These are phyloP conservation scores for Menidia beryllina DNA, from an alignment of 2,113 vertebrate species.

Conservation along the genomic window DNA sequence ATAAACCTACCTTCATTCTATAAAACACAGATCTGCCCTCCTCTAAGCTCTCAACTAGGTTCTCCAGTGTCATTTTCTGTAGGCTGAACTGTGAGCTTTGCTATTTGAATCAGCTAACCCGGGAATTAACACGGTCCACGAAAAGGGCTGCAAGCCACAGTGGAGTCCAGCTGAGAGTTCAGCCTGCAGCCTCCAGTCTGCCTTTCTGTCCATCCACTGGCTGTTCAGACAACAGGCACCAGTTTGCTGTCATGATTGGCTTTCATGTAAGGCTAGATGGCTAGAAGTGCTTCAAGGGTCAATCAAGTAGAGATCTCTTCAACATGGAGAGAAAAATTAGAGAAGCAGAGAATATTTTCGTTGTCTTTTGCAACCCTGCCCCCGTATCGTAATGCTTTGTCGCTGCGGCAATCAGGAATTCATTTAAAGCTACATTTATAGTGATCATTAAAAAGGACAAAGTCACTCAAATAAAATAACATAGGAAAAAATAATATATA, in stretches of 20 bases:
- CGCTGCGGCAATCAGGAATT: constrained; percentile 52
- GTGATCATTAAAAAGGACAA: constrained; percentile 62
- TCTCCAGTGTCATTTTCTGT: constrained; percentile 19
- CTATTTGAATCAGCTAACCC: constrained; percentile 39
- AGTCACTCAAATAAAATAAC: constrained; percentile 68
- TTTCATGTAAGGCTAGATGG: constrained; percentile 51
- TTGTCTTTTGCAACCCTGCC: constrained; percentile 15
- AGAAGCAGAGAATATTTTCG: constrained; percentile 4
- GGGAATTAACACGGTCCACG: constrained; percentile 44
- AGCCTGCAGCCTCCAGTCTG: constrained; percentile 21
- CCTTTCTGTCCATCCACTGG: constrained; percentile 2
- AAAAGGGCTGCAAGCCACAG: constrained; percentile 20
- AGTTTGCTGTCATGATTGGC: constrained; percentile 11
- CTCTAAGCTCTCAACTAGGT: constrained; percentile 4
- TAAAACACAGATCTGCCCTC: constrained; percentile 10
- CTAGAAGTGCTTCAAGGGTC: constrained; percentile 61
- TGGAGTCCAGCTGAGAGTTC: constrained; percentile 44
- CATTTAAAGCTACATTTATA: constrained; percentile 75
- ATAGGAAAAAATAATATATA: not conserved
- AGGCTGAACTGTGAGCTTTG: constrained; percentile 17
- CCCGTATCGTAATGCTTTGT: constrained; percentile 23
- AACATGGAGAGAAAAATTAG: constrained; percentile 10
- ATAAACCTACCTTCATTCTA: constrained; percentile 28
- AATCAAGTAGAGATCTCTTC: constrained; percentile 30
- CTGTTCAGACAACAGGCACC: constrained; percentile 41